Base-by-base conservation (phyloP, 2,797 vertebrate species). In the Tokudaia muenninki region DNA sequence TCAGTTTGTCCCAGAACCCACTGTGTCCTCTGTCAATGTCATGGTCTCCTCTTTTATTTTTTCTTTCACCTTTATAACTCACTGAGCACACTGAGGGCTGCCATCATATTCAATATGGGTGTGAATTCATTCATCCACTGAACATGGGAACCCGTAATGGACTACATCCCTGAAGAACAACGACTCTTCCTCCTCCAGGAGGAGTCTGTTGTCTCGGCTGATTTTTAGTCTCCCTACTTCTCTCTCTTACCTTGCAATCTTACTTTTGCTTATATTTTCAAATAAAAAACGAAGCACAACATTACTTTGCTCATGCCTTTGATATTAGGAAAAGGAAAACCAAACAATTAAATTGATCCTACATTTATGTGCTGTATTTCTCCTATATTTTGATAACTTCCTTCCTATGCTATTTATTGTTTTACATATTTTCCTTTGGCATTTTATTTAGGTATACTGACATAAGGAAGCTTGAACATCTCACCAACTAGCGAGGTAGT, bases 331-430 rank as follows among this genome's bases (percentile, higher is more conserved):
- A 81, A 37, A 59, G 80, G 74, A 93, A 81, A 80, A 47, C 24
- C 16, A 86, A 82, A 19, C 29, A 22, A 26, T 77, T 72, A 91
- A 74, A 61, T 3, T 13, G 34, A 67, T 26, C 41, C 41, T 72
- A 65, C 78, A 41, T 86, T 19, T 91, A 79, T 92, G 17, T 4
- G 26, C 2, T 61, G 0, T 29, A n/a, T 89, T 84, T 92, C 70
- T 87, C 79, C 9, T 31, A 5, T 75, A 57, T 80, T 84, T 94
- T 5, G 78, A 8, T 92, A 89, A 90, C 44, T 95, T 96, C 31
- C 16, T 83, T 89, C 17, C 84, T 67, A 22, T 52, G 26, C 17
- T 63, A 61, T 34, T 57, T 92, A 59, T 9, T 75, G 9, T 65
- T 67, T 61, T 7, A 34, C 41, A 14, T 29, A 44, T n/a, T 94